Evolutionary conservation across 2,888 invertebrate species (phyloP).

Genomic region (Tipula lateralis): DNA sequence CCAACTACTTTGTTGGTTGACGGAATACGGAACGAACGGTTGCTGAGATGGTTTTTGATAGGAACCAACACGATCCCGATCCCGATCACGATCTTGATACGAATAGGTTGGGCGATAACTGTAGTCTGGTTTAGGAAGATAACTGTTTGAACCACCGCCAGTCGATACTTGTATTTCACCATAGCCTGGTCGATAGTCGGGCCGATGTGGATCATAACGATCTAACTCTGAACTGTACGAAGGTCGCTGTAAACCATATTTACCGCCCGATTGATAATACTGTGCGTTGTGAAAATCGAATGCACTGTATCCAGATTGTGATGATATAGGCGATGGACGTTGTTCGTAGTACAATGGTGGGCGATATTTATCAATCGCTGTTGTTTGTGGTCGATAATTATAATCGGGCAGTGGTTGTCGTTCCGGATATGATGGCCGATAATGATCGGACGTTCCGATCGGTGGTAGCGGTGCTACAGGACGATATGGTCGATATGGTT

Average conservation of each 20-base stretch:
- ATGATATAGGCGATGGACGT: slow-evolving; percentile 38
- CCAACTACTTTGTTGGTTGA: slow-evolving; percentile 53
- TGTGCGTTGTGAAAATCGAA: slow-evolving; percentile 42
- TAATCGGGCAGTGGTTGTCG: slow-evolving; percentile 27
- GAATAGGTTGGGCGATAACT: slow-evolving; percentile 43
- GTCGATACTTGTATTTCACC: slow-evolving; percentile 40
- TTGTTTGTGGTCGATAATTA: slow-evolving; percentile 41
- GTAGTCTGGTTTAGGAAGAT: slow-evolving; percentile 39
- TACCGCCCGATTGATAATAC: slow-evolving; percentile 33
- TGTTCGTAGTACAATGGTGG: slow-evolving; percentile 36
- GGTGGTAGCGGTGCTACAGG: slow-evolving; percentile 38
- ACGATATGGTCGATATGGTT: slow-evolving; percentile 41
- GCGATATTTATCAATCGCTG: slow-evolving; percentile 39
- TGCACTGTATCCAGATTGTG: slow-evolving; percentile 41
- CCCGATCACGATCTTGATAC: slow-evolving; percentile 37
- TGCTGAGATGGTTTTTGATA: slow-evolving; percentile 41
- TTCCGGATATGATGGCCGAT: slow-evolving; percentile 36
- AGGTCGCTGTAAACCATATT: slow-evolving; percentile 35
- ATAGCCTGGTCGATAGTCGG: slow-evolving; percentile 39
- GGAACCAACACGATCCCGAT: slow-evolving; percentile 34
- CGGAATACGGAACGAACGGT: slow-evolving; percentile 55
- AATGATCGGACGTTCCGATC: slow-evolving; percentile 36
- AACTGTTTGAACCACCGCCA: slow-evolving; percentile 37
- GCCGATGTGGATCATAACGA: slow-evolving; percentile 43
- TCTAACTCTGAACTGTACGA: slow-evolving; percentile 40